Evolutionary conservation across 2,888 invertebrate species (phyloP).

Genomic region (Stenotaenia linearis): DNA sequence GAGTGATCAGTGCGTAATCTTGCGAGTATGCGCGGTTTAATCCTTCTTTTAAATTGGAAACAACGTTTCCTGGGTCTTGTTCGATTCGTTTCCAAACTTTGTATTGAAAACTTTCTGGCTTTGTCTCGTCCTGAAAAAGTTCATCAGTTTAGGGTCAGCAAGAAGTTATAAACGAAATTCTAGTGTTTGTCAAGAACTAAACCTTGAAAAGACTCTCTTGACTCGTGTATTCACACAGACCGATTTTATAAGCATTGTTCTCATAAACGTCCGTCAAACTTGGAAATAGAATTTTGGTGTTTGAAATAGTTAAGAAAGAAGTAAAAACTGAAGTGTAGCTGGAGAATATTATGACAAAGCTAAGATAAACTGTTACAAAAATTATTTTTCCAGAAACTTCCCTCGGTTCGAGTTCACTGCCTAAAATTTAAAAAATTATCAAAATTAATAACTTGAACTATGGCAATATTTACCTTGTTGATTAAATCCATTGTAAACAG

Average conservation of each 20-base stretch:
- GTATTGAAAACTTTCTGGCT: background rate
- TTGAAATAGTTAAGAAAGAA: background rate
- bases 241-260: conserved; percentile 1
- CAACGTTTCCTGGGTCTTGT: background rate
- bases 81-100: background rate
- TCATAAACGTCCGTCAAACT: background rate
- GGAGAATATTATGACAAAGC: conserved; percentile 9
- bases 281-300: background rate
- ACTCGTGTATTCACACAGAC: background rate
- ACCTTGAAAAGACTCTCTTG: background rate
- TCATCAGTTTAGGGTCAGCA: background rate
- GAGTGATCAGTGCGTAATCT: background rate
- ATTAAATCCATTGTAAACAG: conserved; percentile 4
- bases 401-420: background rate
- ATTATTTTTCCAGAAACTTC: conserved; percentile 28
- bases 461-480: conserved; percentile 6
- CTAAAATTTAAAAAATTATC: background rate
- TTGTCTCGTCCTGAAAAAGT: background rate
- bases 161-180: too few species aligned
- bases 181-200: too few species aligned
- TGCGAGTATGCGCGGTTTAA: background rate
- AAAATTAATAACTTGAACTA: background rate
- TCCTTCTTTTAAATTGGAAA: background rate
- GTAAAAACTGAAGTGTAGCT: conserved; percentile 27
- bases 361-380: conserved; percentile 5